Conservation (phyloP, 2,797 vertebrate genomes). For the Chelon labrosus region DNA sequence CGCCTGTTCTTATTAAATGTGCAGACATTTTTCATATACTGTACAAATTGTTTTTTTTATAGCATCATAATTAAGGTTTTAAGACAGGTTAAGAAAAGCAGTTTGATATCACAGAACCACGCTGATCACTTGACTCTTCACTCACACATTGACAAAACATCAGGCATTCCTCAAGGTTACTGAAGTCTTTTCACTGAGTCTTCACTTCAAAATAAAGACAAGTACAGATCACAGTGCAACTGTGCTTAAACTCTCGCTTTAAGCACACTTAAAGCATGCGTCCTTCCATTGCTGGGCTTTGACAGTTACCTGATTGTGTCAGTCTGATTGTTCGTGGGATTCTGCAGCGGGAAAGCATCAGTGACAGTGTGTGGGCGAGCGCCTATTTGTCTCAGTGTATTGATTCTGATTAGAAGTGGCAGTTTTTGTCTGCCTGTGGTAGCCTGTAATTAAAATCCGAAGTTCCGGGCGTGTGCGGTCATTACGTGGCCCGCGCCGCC, state of each 20-base stretch:
- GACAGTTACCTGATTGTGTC: slow-evolving; percentile 53
- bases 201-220: not conserved
- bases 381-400: slow-evolving; percentile 33
- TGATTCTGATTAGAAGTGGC: slow-evolving; percentile 64
- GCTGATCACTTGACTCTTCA: too few relatives aligned
- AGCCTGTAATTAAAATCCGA: slow-evolving; percentile 66
- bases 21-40: too few relatives aligned
- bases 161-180: not conserved
- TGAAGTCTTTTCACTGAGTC: not conserved
- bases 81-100: too few relatives aligned
- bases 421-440: slow-evolving; percentile 46
- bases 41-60: too few relatives aligned
- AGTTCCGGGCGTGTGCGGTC: slow-evolving; percentile 31
- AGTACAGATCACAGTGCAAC: not conserved
- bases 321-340: slow-evolving; percentile 41
- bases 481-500: slow-evolving; percentile 16
- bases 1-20: too few relatives aligned
- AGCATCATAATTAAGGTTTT: too few relatives aligned
- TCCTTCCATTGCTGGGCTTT: slow-evolving; percentile 6
- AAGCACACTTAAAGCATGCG: not conserved
- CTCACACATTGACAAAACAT: not conserved
- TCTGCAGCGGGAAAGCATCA: slow-evolving; percentile 27
- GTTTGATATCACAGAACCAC: too few relatives aligned
- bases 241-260: slow-evolving; percentile 2
- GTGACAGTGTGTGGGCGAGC: slow-evolving; percentile 55